Base-by-base conservation (phyloP, 2,797 vertebrate species). In the Xenentodon cancila region DNA sequence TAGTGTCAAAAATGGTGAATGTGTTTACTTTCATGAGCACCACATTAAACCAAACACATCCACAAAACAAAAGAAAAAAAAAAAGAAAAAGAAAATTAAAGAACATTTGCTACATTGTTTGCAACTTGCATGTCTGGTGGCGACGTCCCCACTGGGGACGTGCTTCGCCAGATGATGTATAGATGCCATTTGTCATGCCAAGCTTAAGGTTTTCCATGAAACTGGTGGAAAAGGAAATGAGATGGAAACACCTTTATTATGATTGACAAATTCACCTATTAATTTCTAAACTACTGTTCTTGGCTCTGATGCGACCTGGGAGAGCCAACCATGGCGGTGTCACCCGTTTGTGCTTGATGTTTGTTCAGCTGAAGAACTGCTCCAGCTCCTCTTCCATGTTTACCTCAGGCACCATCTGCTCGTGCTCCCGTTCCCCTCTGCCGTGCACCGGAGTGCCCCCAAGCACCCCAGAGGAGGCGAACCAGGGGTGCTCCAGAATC, bases 401-500 rank as follows among this genome's bases (percentile, higher is more conserved):
- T 92, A 97, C 97, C 72, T 99, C 97, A 56, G 98, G 97, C 92
- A 99, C 98, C 92, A 93, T 90, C 94, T 99, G 98, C 93, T 99
- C 98, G 77, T 94, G 94, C 86, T 98, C 97, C 56, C 97, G 91
- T 5, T 93, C 93, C 1, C 77, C 90, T 89, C 95, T 93, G 90
- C 94, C 92, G 75, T 93, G 95, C 74, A 82, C 93, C 53, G 86
- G 89, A 78, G 86, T 88, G 1, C 92, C 94, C 80, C 94, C 91
- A 20, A 92, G 92, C 57, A 94, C 92, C 85, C 94, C 94, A 67
- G 95, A 94, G 68, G 91, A 88, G 25, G 93, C 82, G 77, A 99
- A 99, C 98, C 98, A 99, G 9, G 98, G 97, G 90, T 99, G 98
- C 92, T 96, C 95, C 91, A 99, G 94, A 84, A 99, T 97, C 88